Evolutionary conservation across 1,140 invertebrate genomes (phyloP), one percentile per base, ranked within the genome.

Genomic region (Papilio aristodemus): DNA sequence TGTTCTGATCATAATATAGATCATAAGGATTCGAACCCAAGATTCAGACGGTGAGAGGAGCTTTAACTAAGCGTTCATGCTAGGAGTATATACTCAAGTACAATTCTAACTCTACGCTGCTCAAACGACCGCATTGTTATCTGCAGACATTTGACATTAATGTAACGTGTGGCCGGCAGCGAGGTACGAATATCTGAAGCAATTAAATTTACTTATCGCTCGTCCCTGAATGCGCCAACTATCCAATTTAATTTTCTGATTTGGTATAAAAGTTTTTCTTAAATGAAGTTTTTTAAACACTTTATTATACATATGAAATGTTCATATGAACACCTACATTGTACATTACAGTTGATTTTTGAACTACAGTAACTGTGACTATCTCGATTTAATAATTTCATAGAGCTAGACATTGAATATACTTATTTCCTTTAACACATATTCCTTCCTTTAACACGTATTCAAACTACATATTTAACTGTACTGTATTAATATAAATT

Each of bases 151-250:
- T 13, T 54, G 19, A 54, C 46, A 25, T 25, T 54, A 54, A n/a
- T n/a, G n/a, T n/a, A n/a, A 54, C 19, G 19, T 54, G 22, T 54
- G 46, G 46, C 46, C 46, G 46, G 46, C 46, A 54, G 46, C 19
- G 46, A 54, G 4, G 19, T 54, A 54, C 46, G 46, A 50, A 50
- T 19, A 17, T 17, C 17, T 19, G 6, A 32, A 32, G 2, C 27
- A 6, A 32, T 32, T 2, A 32, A 32, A 46, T 22, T 50, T 22
- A 50, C 17, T 50, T 50, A 50, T 50, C 17, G 19, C 19, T 54
- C 22, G 17, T 1, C 19, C 10, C 4, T 25, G 19, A 54, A 54
- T 54, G 19, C 9, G 46, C 4, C 9, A 32, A 54, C 46, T 54
- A 22, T 9, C 4, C 22, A 17, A 17, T 54, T 54, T 4, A 54